Evolutionary conservation across 2,888 invertebrate genomes (phyloP), one percentile per base, ranked within the genome.

Genomic region (Diarsia dahlii): DNA sequence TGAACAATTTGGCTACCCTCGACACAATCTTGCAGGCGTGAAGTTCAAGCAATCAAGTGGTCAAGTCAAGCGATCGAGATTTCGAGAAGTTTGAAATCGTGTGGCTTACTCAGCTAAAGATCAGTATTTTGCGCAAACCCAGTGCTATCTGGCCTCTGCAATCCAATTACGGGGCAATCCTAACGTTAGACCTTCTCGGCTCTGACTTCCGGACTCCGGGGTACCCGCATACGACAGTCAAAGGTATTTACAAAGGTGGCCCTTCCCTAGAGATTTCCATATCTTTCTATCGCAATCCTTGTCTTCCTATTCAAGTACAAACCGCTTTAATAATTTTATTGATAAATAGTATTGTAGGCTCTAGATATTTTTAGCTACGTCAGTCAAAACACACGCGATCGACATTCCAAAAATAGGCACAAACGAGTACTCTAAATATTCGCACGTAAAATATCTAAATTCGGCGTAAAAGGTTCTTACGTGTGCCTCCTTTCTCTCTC

Each of bases 121-220:
- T 20, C 23, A 28, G n/a, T 60, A 62, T 70, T 76, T 56, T 48
- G 54, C 54, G 34, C n/a, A 15, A 63, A 56, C n/a, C 50, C 28
- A 46, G 45, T 20, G 45, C 18, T 50, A 58, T 28, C 28, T 56
- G 45, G 48, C 12, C 0, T 63, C n/a, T 63, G 50, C 54, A 78
- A 77, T 78, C 56, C 50, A 77, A 77, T 79, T 71, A 78, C 45
- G 58, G 13, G 6, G 34, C n/a, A 71, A 71, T 64, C 50, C 23
- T 18, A 58, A 71, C 34, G 58, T 23, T 39, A 60, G 58, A 52
- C 23, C 23, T n/a, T n/a, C 46, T 45, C 45, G 13, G 45, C 8
- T 46, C 18, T 71, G 64, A 60, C 72, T 77, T 77, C 52, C 18
- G 13, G 39, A 45, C 13, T 71, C 56, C 46, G 9, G 46, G 52